phyloP scores from a whole-genome alignment of 30 jellyfish, hydroid and myxozoan species.

The Aurelia aurita complex sp. Pacific region DNA sequence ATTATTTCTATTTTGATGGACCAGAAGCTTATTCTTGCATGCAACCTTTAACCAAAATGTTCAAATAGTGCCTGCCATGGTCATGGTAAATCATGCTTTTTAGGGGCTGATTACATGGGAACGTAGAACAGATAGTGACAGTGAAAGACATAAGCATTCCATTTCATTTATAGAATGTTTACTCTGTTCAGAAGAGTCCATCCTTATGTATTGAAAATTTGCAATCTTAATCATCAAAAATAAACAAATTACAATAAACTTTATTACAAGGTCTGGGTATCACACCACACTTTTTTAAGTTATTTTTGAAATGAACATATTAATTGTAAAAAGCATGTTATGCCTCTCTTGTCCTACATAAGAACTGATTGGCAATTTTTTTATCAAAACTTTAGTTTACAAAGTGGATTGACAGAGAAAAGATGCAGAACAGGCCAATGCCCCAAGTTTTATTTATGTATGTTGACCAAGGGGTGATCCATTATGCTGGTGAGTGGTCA shows the following conservation, averaged over 20 bases:
- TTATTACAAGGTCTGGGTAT: too few species aligned
- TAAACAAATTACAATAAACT: too few species aligned
- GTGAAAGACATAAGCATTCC: background rate
- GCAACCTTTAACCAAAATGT: too few species aligned
- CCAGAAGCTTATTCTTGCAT: too few species aligned
- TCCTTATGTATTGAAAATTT: background rate
- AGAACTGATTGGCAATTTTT: background rate
- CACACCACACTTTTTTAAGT: background rate
- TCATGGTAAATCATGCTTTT: background rate
- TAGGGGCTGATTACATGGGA: too few species aligned
- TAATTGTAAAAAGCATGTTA: background rate
- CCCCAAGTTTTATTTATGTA: constrained; percentile 7
- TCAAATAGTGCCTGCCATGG: background rate
- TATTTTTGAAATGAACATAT: background rate
- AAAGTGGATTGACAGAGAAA: constrained; percentile 11
- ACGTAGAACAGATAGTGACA: too few species aligned
- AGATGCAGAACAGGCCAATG: constrained; percentile 11
- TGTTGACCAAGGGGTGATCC: constrained; percentile 8
- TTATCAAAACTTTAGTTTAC: background rate
- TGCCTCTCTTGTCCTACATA: background rate
- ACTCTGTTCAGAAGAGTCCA: background rate
- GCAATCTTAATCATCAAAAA: background rate
- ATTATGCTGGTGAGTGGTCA: constrained; percentile 2
- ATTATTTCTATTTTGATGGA: background rate
- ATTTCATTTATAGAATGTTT: background rate